Evolutionary conservation across 2,888 invertebrate genomes (phyloP).

Genomic region (Drosophila nr. perissopoda): DNA sequence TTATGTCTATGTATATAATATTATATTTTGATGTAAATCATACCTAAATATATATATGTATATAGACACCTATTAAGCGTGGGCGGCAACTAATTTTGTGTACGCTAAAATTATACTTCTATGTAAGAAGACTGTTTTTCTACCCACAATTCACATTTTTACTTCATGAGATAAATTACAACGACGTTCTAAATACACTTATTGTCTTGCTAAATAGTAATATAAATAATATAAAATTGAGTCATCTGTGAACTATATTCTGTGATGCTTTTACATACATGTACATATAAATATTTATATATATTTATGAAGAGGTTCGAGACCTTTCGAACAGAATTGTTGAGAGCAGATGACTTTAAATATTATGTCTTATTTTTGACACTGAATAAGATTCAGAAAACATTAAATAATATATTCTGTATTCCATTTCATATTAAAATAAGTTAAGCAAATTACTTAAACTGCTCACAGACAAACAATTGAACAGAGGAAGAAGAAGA

Average conservation of each 20-base stretch:
- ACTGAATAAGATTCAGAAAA: background rate
- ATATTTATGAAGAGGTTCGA: background rate
- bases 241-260: no score
- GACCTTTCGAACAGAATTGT: background rate
- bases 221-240: no score
- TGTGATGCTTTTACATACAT: no score
- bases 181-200: background rate
- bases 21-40: background rate
- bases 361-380: background rate
- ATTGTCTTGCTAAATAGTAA: background rate
- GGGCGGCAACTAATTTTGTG: background rate
- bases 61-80: background rate
- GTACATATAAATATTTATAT: background rate
- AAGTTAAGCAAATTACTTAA: background rate
- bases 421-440: no score
- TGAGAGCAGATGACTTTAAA: background rate
- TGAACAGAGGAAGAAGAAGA: background rate
- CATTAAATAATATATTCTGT: background rate
- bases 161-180: background rate
- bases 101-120: background rate
- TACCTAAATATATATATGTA: no score
- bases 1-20: background rate
- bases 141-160: background rate
- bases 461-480: background rate
- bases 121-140: background rate